Base-by-base conservation (phyloP, 2,113 vertebrate species). In the Vulpes lagopus region DNA sequence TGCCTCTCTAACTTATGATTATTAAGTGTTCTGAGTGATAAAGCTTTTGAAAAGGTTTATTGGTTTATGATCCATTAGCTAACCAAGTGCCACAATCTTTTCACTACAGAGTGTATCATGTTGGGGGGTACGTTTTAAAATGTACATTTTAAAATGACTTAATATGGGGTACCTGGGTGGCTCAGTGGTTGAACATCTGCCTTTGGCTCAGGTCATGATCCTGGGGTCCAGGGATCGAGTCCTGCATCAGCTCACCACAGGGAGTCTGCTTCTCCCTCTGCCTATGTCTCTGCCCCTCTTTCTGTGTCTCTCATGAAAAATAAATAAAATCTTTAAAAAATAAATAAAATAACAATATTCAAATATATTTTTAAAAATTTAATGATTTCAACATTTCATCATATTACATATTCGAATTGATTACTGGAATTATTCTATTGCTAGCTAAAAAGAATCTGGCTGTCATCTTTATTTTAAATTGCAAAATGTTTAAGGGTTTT, bases 361-460 rank as follows among this genome's bases (percentile, higher is more conserved):
- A 11, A 62, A 59, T 59, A 62, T 43, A 43, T 43, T 7, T 6
- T 43, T 6, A 43, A 43, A 43, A 43, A 43, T 43, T 43, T 43
- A 43, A 43, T 83, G 55, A 87, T 59, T 76, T 79, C 60, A 69
- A 60, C 20, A 60, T 74, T 95, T 96, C 38, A 64, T 67, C 59
- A 64, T 51, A 35, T 86, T 62, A 74, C 20, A 89, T 53, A 78
- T n/a, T 87, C 15, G 82, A 25, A 79, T 14, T 55, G 16, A 25
- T 94, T 92, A 89, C 92, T 92, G 71, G 79, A 94, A 90, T 94
- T 74, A 64, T 69, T 94, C 55, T 94, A 22, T 71, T 96, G 80
- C 38, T n/a, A 82, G 55, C 25, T 69, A 55, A 85, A 55, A 85
- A 62, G 51, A 62, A 51, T 53, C 11, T 94, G 73, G n/a, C 17